Percentiles rank a stretch among this genome's conserved stretches.
Evolutionary conservation across 2,113 vertebrate genomes (phyloP).

Genomic region (Pelusios castaneus): DNA sequence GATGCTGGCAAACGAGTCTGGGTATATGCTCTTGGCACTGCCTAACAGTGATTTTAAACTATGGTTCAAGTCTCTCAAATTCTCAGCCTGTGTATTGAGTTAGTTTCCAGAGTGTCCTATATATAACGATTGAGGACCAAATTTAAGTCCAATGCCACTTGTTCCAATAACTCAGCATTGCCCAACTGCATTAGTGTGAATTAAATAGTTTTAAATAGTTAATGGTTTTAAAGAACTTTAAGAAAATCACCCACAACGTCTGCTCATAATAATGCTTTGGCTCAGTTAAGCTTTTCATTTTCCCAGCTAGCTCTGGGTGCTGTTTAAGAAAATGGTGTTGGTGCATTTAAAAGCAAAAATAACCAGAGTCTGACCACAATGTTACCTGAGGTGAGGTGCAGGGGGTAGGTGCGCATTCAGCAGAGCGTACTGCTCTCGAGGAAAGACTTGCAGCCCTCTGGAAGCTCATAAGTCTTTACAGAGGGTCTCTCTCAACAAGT

Average conservation of each 20-base stretch:
- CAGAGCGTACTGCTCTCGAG: not conserved
- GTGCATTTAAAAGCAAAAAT: not conserved
- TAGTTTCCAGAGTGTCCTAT: conserved; percentile 27
- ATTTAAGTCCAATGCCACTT: conserved; percentile 45
- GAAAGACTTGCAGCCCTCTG: not conserved
- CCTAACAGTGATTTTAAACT: not conserved
- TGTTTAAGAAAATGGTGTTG: not conserved
- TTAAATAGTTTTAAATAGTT: conserved; percentile 47
- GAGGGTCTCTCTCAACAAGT: not conserved
- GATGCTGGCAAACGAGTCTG: not conserved
- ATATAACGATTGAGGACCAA: conserved; percentile 25
- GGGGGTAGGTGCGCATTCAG: too few relatives aligned
- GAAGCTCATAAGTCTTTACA: not conserved
- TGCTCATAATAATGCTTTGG: not conserved
- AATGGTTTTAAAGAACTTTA: conserved; percentile 13
- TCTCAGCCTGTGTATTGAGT: conserved; percentile 40
- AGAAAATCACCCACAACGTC: not conserved
- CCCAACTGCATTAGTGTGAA: not conserved
- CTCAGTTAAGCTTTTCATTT: not conserved
- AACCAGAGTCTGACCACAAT: not conserved
- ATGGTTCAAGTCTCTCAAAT: not conserved
- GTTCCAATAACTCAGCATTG: conserved; percentile 49
- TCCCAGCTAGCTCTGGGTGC: not conserved
- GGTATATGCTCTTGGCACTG: not conserved
- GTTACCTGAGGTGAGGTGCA: not conserved